phyloP scores from a whole-genome alignment of 2,797 vertebrate species.

The Pangasius macronema region DNA sequence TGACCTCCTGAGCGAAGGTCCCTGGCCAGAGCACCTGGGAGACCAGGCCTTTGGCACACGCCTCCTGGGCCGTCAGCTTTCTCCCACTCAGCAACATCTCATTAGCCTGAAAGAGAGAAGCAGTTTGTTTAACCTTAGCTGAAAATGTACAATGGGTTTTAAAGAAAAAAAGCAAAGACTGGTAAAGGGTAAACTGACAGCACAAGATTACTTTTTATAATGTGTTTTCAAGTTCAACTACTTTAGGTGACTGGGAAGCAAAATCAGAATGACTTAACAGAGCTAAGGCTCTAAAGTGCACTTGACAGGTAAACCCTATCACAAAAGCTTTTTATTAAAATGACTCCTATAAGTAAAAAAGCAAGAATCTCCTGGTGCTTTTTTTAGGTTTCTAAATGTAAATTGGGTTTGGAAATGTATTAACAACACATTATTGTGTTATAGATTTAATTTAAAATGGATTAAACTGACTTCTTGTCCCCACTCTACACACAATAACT shows the following conservation, averaged over 20 bases:
- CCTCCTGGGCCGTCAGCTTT: constrained; percentile 95
- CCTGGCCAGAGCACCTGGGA: constrained; percentile 97
- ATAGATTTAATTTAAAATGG: background rate
- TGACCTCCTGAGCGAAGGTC: constrained; percentile 96
- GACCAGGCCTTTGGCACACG: constrained; percentile 92
- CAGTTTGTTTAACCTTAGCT: background rate
- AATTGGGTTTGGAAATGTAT: background rate
- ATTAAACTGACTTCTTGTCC: background rate
- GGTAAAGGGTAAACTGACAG: background rate
- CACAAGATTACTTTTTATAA: background rate
- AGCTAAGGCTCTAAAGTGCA: background rate
- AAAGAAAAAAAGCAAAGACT: background rate
- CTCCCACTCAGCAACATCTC: constrained; percentile 94
- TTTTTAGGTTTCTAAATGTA: background rate
- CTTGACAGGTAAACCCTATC: background rate
- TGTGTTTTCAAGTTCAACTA: background rate
- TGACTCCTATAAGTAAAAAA: background rate
- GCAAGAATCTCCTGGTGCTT: background rate
- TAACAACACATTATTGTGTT: background rate
- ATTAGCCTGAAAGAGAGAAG: constrained; percentile 80
- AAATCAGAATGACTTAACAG: background rate
- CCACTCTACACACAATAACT: no score
- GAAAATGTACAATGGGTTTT: background rate
- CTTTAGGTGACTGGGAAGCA: background rate
- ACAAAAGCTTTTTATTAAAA: background rate